phyloP scores from a whole-genome alignment of 2,797 vertebrate genomes.

The Eremophila alpestris region DNA sequence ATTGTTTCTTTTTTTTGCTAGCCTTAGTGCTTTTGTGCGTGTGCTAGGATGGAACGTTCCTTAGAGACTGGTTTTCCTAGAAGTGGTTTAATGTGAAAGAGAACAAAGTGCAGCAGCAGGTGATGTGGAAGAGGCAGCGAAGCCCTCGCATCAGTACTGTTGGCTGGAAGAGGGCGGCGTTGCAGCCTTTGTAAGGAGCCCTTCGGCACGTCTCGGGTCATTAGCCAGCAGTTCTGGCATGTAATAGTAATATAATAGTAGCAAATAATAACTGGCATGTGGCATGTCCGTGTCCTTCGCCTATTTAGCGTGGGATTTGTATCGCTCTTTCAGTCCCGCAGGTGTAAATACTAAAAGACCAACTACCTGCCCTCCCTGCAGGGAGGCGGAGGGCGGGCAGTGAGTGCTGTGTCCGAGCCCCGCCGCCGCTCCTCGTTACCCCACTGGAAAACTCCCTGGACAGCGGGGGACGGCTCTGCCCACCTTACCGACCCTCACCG shows the following conservation, averaged over 20 bases:
- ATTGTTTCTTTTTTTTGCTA: neutral
- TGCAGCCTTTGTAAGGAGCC: neutral
- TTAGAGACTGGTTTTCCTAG: neutral
- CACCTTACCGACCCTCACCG: accelerated
- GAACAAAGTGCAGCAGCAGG: neutral
- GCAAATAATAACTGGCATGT: neutral
- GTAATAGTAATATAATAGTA: neutral
- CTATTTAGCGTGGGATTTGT: accelerated
- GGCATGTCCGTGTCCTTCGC: neutral
- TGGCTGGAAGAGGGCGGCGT: neutral
- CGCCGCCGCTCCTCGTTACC: neutral
- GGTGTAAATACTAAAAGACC: neutral
- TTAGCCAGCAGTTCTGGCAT: neutral
- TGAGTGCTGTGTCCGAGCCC: neutral
- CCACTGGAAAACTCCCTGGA: neutral
- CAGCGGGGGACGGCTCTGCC: accelerated
- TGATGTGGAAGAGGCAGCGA: neutral
- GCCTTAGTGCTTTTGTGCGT: neutral
- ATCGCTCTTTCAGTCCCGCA: neutral
- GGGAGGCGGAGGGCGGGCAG: neutral
- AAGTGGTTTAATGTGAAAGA: neutral
- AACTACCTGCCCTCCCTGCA: accelerated
- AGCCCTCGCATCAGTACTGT: accelerated
- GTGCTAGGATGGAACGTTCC: neutral
- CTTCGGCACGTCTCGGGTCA: neutral